Base-by-base conservation (phyloP, 2,113 vertebrate genomes). In the Rhynchomys soricoides region DNA sequence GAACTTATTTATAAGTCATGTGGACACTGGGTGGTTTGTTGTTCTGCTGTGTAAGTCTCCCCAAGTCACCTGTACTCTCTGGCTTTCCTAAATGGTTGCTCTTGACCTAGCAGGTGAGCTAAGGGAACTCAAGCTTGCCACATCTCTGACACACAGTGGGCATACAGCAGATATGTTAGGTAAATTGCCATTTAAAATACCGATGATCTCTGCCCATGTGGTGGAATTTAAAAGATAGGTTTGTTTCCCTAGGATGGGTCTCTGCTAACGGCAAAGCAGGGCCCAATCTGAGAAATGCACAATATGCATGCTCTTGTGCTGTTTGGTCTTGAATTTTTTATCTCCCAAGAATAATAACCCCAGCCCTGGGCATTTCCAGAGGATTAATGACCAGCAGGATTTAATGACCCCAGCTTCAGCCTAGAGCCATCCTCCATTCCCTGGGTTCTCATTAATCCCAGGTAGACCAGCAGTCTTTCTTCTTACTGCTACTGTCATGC, bases 301-400 rank as follows among this genome's bases (percentile, higher is more conserved):
- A 45, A 12, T 82, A 50, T 85, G 94, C 97, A 73, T 52, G 92
- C 66, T 34, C 66, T 8, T 29, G 22, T 48, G 92, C 93, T 75
- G 86, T 95, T 96, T 94, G 93, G 95, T 95, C 96, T 89, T 98
- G 97, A 97, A 97, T 97, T 96, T 57, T 96, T 90, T 97, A 95
- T 97, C 89, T 83, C 94, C 37, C 87, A 97, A 95, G 88, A 98
- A 97, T 97, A 97, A 96, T 93, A 89, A 96, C 91, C 97, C 95
- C 93, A 90, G 45, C 96, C 97, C 19, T 97, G 91, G 92, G 34
- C 70, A 96, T 97, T 96, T 98, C 95, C 57, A 87, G 74, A 43
- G 55, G 45, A 98, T 97, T 98, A 97, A 97, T 91, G 97, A 95
- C 81, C 6, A 97, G 87, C 96, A 5, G 92, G 64, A 68, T 52